phyloP scores from a whole-genome alignment of 2,797 vertebrate genomes.

The Falco cherrug region DNA sequence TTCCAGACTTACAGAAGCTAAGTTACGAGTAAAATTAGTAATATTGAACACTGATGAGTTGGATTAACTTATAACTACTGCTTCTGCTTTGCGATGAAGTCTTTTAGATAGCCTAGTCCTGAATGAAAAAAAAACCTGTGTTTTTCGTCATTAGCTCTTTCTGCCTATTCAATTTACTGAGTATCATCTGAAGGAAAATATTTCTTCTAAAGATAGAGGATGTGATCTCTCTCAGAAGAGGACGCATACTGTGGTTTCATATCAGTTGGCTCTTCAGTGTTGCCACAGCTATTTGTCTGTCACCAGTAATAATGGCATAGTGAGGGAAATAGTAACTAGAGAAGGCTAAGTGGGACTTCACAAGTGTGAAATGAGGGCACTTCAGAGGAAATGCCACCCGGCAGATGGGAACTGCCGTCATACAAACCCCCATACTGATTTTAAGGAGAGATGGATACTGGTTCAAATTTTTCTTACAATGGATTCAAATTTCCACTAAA shows the following conservation, averaged over 20 bases:
- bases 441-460: background rate
- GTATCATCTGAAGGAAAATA: background rate
- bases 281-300: background rate
- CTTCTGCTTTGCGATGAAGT: background rate
- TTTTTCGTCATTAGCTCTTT: background rate
- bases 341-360: background rate
- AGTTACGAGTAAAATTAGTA: background rate
- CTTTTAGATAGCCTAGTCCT: background rate
- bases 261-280: background rate
- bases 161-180: background rate
- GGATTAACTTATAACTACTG: background rate
- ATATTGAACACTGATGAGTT: background rate
- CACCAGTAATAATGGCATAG: background rate
- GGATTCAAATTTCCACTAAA: background rate
- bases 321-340: background rate
- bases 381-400: background rate
- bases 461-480: background rate
- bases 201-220: background rate
- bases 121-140: background rate
- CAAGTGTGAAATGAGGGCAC: background rate
- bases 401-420: background rate
- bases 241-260: background rate
- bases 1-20: background rate
- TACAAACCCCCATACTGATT: background rate
- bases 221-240: accelerated